Evolutionary conservation across 2,797 vertebrate species (phyloP).

Genomic region (Scleropages formosus): DNA sequence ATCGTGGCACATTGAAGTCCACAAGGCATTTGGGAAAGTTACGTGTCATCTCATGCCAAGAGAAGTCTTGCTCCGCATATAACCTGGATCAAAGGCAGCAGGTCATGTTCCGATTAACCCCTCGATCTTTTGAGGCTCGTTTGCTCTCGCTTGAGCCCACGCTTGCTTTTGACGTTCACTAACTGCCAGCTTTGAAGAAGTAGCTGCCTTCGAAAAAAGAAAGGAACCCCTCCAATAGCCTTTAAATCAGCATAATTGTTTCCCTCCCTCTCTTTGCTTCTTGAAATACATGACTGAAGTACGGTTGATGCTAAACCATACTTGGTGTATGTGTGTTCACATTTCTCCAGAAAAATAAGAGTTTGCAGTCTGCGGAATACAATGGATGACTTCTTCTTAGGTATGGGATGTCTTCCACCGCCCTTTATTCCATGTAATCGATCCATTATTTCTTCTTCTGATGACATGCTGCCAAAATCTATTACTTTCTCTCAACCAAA

Average conservation of each 20-base stretch:
- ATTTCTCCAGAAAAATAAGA: slow-evolving; percentile 1
- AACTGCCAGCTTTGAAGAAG: slow-evolving; percentile 38
- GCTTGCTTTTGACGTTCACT: slow-evolving; percentile 15
- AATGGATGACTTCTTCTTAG: slow-evolving; percentile 6
- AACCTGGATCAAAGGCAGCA: slow-evolving; percentile 57
- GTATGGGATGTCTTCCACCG: slow-evolving; percentile 29
- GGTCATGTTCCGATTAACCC: slow-evolving; percentile 62
- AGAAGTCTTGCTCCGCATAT: not conserved
- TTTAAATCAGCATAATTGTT: slow-evolving; percentile 24
- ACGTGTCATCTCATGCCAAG: not conserved
- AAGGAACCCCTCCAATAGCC: not conserved
- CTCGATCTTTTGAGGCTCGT: not conserved
- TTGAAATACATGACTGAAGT: slow-evolving; percentile 22
- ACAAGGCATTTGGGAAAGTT: too few relatives aligned
- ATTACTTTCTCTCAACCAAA: slow-evolving; percentile 28
- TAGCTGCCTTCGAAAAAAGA: not conserved
- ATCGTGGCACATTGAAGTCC: too few relatives aligned
- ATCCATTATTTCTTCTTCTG: slow-evolving; percentile 28
- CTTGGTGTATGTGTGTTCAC: slow-evolving; percentile 17
- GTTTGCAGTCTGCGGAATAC: not conserved
- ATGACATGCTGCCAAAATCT: slow-evolving; percentile 23
- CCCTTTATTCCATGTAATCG: slow-evolving; percentile 7
- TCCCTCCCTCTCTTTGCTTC: slow-evolving; percentile 25
- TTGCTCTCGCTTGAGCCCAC: slow-evolving; percentile 1
- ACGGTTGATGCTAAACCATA: slow-evolving; percentile 4